A percentile compares a stretch with the other conserved stretches of the same genome.
Evolutionary conservation across 2,888 invertebrate species (phyloP).

Genomic region (Boloria selene): DNA sequence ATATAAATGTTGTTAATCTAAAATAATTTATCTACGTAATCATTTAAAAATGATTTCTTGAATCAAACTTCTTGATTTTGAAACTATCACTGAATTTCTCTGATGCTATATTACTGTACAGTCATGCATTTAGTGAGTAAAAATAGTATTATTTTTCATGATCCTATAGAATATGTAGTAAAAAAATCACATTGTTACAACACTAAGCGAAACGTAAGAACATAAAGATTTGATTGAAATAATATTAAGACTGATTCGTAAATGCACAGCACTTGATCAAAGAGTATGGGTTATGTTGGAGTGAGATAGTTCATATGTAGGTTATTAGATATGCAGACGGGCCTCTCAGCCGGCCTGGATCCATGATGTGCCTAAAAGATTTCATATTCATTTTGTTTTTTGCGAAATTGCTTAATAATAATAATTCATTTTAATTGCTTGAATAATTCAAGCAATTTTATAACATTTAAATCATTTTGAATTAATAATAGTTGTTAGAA

Average conservation of each 20-base stretch:
- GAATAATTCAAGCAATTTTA: no score
- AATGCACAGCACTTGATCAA: constrained; percentile 50
- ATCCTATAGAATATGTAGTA: neutral
- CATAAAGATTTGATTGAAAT: constrained; percentile 55
- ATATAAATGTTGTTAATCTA: constrained; percentile 1
- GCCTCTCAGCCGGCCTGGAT: constrained; percentile 22
- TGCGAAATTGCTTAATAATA: no score
- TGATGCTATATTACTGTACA: neutral
- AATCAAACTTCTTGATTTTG: no score
- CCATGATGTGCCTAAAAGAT: constrained; percentile 14
- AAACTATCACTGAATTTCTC: neutral
- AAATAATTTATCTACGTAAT: neutral
- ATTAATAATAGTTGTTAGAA: no score
- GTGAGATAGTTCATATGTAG: constrained; percentile 47
- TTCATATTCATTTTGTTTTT: constrained; percentile 8
- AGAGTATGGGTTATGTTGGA: constrained; percentile 44
- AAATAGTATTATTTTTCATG: neutral
- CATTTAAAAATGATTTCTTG: no score
- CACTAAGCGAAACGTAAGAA: constrained; percentile 12
- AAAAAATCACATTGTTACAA: neutral
- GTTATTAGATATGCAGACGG: constrained; percentile 29
- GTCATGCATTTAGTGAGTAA: constrained; percentile 10
- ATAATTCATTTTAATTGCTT: no score
- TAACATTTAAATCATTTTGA: no score
- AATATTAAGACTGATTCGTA: constrained; percentile 65